These are phyloP conservation scores for Psittacula echo DNA, from an alignment of 2,797 vertebrate species.

Conservation along the genomic window DNA sequence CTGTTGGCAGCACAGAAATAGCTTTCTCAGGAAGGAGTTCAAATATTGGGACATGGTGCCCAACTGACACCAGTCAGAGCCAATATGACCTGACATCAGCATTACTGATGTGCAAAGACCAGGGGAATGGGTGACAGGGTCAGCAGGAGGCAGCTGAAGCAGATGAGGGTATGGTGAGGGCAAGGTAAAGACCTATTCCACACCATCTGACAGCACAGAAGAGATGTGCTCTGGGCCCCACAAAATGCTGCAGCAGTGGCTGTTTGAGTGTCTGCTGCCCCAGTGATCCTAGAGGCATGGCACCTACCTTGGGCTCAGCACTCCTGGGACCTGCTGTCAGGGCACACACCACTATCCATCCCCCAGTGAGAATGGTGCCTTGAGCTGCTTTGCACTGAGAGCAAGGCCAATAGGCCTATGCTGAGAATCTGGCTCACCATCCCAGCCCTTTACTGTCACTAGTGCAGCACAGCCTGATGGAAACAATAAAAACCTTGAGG, in stretches of 20 bases:
- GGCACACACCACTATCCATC: not conserved
- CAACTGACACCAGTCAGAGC: not conserved
- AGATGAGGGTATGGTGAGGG: not conserved
- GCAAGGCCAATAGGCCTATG: not conserved
- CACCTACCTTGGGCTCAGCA: not conserved
- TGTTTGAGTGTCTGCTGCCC: not conserved
- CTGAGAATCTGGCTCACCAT: not conserved
- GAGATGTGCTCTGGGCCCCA: not conserved
- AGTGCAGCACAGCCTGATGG: not conserved
- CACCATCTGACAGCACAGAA: not conserved
- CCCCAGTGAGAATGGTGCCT: not conserved
- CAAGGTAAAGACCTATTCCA: not conserved
- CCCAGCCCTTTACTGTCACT: not conserved
- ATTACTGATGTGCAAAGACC: not conserved
- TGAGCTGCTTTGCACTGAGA: not conserved
- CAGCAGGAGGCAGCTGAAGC: not conserved
- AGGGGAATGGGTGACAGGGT: not conserved
- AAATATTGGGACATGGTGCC: not conserved
- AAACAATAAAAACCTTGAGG: not conserved
- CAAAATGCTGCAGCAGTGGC: not conserved
- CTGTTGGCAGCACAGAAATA: not conserved
- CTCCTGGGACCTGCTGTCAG: not conserved
- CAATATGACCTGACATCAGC: not conserved
- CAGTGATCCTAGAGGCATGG: not conserved
- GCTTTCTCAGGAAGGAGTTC: not conserved